Base-by-base conservation (phyloP, 2,113 vertebrate genomes). In the Megaceryle maxima region DNA sequence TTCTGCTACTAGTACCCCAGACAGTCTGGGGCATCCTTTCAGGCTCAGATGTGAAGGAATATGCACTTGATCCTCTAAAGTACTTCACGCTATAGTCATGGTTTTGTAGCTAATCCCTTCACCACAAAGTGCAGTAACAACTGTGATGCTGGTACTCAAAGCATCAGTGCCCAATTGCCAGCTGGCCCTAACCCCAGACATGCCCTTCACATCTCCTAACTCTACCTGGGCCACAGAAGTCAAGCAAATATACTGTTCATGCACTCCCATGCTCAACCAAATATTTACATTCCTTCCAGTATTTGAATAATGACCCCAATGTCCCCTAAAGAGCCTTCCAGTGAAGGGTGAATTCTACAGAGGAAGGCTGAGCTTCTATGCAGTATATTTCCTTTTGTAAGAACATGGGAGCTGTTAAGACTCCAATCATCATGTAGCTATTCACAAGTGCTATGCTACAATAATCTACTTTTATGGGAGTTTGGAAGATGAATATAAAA, bases 401-500 rank as follows among this genome's bases (percentile, higher is more conserved):
- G 63, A 80, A 7, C 81, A 37, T 2, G 8, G 84, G 84, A 91
- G 66, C 84, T 83, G 77, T 69, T 90, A 82, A 79, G 70, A 20
- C 70, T 91, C 70, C 75, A 77, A 11, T 76, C 70, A 80, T 66
- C 78, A 21, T 29, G 55, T 62, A 92, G 67, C 70, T 91, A 39
- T 88, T 94, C 93, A 93, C 67, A 85, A 93, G 84, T 91, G 90
- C 91, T 85, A 24, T 93, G 88, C 70, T 83, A 80, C 94, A 83
- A 89, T 86, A 90, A 95, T 94, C 93, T 68, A 86, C 92, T 97
- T 97, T 96, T 96, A 96, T 95, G 87, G 82, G 84, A 96, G 91
- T 93, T 94, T 85, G 82, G 89, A 96, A 96, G 89, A 75, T 90
- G 94, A 94, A 96, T 96, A 95, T 93, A 94, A 91, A 97, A 94